Conservation (phyloP, 1,140 invertebrate genomes). For the Sminthurinus signatus region DNA sequence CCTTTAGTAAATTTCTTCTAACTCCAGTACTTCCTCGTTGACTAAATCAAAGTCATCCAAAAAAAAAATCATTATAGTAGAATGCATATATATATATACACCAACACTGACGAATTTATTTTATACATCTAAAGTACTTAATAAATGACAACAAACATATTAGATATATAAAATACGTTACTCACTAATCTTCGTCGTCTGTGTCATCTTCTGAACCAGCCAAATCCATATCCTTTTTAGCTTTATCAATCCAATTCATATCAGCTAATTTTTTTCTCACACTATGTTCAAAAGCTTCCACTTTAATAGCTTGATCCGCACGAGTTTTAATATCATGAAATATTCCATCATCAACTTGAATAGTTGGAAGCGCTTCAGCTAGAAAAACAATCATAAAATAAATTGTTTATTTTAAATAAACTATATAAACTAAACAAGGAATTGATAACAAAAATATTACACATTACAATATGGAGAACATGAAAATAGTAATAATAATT, state of each 20-base stretch:
- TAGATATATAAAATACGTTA: neutral
- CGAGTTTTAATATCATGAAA: slow-evolving; percentile 61
- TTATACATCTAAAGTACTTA: neutral
- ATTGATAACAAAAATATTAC: neutral
- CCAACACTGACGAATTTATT: too few relatives aligned
- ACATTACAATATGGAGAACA: neutral
- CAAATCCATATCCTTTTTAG: slow-evolving; percentile 43
- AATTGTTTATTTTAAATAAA: neutral
- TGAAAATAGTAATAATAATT: too few relatives aligned
- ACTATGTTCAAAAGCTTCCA: slow-evolving; percentile 68
- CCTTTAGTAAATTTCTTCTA: slow-evolving; percentile 22
- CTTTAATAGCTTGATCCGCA: slow-evolving; percentile 66
- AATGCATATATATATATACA: too few relatives aligned
- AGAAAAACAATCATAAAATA: slow-evolving; percentile 38
- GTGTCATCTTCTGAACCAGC: slow-evolving; percentile 29
- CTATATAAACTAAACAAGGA: neutral
- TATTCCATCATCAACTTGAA: slow-evolving; percentile 66
- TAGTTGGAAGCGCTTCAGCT: slow-evolving; percentile 74
- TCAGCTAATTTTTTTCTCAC: slow-evolving; percentile 60
- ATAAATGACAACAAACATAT: neutral
- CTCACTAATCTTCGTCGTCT: slow-evolving; percentile 14
- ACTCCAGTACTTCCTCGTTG: slow-evolving; percentile 2
- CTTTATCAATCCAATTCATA: slow-evolving; percentile 74
- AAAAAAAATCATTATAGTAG: neutral
- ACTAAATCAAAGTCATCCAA: slow-evolving; percentile 5